Conservation (phyloP, 1,140 invertebrate genomes). For the Drosophila dunni region DNA sequence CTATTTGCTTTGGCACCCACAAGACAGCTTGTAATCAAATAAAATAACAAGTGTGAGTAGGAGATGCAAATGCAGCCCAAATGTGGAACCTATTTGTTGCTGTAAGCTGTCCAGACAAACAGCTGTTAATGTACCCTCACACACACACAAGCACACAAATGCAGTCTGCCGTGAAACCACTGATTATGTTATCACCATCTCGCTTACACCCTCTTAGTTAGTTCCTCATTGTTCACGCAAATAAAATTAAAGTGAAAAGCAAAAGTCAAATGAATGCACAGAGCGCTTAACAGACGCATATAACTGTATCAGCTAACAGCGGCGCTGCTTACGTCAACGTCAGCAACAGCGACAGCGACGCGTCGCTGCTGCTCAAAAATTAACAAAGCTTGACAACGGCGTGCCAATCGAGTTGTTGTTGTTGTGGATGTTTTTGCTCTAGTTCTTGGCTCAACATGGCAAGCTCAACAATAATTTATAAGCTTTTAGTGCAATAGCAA, state of each 20-base stretch:
- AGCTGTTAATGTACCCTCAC: constrained; percentile 27
- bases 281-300: constrained; percentile 2
- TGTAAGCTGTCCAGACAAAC: constrained; percentile 31
- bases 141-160: not conserved
- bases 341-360: too few relatives aligned
- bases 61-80: constrained; percentile 17
- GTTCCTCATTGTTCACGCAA: not conserved
- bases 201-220: not conserved
- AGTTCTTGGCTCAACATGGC: constrained; percentile 51
- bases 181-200: constrained; percentile 29
- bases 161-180: constrained; percentile 56
- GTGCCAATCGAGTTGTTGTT: constrained; percentile 52
- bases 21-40: constrained; percentile 75
- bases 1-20: constrained; percentile 42
- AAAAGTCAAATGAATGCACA: constrained; percentile 39
- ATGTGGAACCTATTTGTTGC: constrained; percentile 39
- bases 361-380: constrained; percentile 67
- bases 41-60: constrained; percentile 28
- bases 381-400: constrained; percentile 61
- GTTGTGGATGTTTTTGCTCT: constrained; percentile 36
- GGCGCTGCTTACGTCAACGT: constrained; percentile 32
- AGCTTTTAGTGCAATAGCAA: constrained; percentile 74
- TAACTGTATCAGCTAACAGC: constrained; percentile 29
- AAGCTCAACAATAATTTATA: constrained; percentile 76
- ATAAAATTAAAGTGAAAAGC: constrained; percentile 27